These are phyloP conservation scores for Poecilia picta DNA, from an alignment of 2,797 vertebrate genomes.

Conservation along the genomic window DNA sequence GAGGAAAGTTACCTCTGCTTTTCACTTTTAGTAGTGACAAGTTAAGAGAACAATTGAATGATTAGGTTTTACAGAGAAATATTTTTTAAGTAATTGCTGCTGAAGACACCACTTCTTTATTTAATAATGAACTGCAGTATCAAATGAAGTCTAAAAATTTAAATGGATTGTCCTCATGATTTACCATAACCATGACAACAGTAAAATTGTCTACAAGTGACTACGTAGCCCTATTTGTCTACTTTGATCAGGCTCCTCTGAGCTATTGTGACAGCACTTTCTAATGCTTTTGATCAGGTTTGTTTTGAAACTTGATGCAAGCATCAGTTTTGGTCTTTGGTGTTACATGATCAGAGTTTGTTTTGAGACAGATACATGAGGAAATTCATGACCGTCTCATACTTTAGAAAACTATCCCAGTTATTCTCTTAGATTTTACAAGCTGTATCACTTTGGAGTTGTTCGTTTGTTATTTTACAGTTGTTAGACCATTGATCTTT, in stretches of 20 bases:
- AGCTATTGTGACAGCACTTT: neutral
- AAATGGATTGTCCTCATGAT: neutral
- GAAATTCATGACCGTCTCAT: neutral
- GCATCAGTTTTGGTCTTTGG: neutral
- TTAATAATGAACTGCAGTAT: neutral
- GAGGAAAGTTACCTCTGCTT: too few relatives aligned
- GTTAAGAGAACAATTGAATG: neutral
- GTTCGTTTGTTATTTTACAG: neutral
- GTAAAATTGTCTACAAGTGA: neutral
- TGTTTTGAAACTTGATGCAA: constrained; percentile 1
- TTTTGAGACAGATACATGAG: constrained; percentile 3
- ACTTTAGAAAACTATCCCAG: neutral
- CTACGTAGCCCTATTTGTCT: neutral
- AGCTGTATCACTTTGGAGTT: neutral
- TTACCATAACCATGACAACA: neutral
- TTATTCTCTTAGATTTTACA: neutral
- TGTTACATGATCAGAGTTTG: neutral
- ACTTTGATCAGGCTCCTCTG: neutral
- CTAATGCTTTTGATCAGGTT: neutral
- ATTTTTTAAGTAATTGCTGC: constrained; percentile 2
- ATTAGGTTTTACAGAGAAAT: neutral
- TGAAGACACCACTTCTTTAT: neutral
- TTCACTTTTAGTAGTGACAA: neutral
- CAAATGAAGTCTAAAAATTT: too few relatives aligned
- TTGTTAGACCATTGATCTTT: neutral